phyloP scores from a whole-genome alignment of 1,140 invertebrate species.

The Solenopsis fugax region DNA sequence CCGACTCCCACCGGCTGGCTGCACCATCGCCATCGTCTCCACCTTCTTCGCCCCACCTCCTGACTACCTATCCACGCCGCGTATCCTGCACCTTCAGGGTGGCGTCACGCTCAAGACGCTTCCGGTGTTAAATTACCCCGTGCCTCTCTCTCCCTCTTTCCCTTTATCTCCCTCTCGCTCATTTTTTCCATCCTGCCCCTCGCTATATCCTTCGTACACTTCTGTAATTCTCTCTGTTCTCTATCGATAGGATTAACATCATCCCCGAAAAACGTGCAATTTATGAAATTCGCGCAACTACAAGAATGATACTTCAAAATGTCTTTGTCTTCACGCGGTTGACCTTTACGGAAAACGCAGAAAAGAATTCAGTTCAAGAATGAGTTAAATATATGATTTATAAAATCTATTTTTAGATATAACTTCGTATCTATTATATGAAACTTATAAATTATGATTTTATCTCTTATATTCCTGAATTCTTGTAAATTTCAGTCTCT shows the following conservation, averaged over 20 bases:
- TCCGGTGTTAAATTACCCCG: slow-evolving; percentile 86
- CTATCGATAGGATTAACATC: slow-evolving; percentile 16
- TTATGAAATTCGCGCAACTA: slow-evolving; percentile 2
- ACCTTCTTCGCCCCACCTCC: slow-evolving; percentile 78
- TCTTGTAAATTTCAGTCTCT: not conserved
- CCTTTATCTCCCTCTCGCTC: slow-evolving; percentile 11
- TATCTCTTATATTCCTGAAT: not conserved
- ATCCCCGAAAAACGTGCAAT: slow-evolving; percentile 20
- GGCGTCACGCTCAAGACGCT: slow-evolving; percentile 87
- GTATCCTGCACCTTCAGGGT: slow-evolving; percentile 87
- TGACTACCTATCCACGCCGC: slow-evolving; percentile 79
- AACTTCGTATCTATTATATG: not conserved
- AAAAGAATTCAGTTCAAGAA: not conserved
- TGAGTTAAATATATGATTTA: not conserved
- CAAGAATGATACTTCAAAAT: not conserved
- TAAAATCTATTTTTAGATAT: not conserved
- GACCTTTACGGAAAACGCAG: not conserved
- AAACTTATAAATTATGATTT: not conserved
- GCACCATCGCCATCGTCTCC: slow-evolving; percentile 80
- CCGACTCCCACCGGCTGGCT: slow-evolving; percentile 77
- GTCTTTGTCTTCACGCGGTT: not conserved
- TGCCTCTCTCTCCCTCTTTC: slow-evolving; percentile 70
- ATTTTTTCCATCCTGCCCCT: slow-evolving; percentile 43
- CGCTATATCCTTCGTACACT: slow-evolving; percentile 23
- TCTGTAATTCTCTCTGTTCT: not conserved